Evolutionary conservation across 2,113 vertebrate genomes (phyloP), one percentile per base, ranked within the genome.

Genomic region (Lampris megalopsis): DNA sequence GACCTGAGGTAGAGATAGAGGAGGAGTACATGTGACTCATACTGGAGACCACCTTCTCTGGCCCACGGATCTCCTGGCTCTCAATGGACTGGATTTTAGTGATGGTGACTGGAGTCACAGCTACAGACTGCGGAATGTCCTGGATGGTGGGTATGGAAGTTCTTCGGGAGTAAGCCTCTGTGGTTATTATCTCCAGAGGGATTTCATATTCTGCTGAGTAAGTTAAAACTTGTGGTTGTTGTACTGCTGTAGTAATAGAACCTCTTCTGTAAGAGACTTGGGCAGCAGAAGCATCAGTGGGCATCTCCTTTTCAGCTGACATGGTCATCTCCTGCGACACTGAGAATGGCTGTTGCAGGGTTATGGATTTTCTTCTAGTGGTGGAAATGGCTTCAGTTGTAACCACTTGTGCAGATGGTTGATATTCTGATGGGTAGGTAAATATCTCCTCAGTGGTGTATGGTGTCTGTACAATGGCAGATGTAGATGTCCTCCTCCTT

Each of bases 1-100:
- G 90, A 47, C 90, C 86, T 77, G 92, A 93, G 35, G 92, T 84
- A 75, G 96, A 96, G 84, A 94, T 60, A 86, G 91, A 88, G 67
- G 95, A 91, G 57, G 95, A 92, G 78, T 93, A 91, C 74, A 94
- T 63, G 82, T 95, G 95, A 82, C 95, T 94, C 91, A 92, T 86
- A 87, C 93, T 92, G 65, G 95, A 91, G 57, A 95, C 83, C 5
- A 95, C 91, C 9, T 95, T 94, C 77, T 92, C 93, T 79, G 91
- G 92, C 83, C 93, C 94, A 80, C 88, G 85, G 68, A 95, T 87
- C 86, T 90, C 89, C 86, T 95, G 93, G 73, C 94, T 94, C 80
- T 95, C 96, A 72, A 94, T 71, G 70, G 94, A 86, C 90, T 91
- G 95, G 77, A 93, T 87, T 88, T 89, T 82, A 69, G 92, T 92